These are phyloP conservation scores for Amorpha juglandis DNA, from an alignment of 2,888 invertebrate genomes.

Conservation along the genomic window DNA sequence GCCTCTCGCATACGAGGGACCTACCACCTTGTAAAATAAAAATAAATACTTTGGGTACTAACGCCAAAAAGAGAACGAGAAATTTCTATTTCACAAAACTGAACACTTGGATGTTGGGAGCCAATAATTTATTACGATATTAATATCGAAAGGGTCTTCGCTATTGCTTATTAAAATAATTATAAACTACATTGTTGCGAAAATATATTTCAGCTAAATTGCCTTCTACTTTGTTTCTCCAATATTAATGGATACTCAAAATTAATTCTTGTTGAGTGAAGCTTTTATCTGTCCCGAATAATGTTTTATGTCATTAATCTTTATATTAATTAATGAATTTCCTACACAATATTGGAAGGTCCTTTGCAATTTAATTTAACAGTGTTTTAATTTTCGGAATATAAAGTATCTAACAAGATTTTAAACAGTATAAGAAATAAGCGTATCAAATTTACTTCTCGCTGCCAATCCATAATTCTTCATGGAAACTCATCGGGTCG, in stretches of 20 bases:
- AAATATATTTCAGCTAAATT: slow-evolving; percentile 42
- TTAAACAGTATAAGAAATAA: no score
- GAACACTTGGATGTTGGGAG: no score
- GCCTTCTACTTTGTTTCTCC: slow-evolving; percentile 38
- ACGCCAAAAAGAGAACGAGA: no score
- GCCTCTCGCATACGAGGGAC: no score
- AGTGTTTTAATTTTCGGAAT: background rate
- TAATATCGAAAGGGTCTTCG: slow-evolving; percentile 15
- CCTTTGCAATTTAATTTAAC: background rate
- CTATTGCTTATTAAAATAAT: slow-evolving; percentile 26
- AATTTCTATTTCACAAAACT: no score
- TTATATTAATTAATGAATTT: slow-evolving; percentile 25
- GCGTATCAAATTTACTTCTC: no score
- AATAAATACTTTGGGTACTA: no score
- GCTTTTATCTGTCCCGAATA: slow-evolving; percentile 34
- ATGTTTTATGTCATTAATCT: slow-evolving; percentile 37
- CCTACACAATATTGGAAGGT: slow-evolving; percentile 20
- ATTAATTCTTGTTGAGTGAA: slow-evolving; percentile 42
- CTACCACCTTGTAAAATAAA: no score
- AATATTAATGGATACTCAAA: slow-evolving; percentile 44
- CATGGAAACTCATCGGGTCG: no score
- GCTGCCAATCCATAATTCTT: no score
- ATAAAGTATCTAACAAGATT: no score
- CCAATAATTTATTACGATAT: slow-evolving; percentile 7
- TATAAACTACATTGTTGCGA: slow-evolving; percentile 32